These are phyloP conservation scores for Ophion ellenae DNA, from an alignment of 2,888 invertebrate genomes.

Conservation along the genomic window DNA sequence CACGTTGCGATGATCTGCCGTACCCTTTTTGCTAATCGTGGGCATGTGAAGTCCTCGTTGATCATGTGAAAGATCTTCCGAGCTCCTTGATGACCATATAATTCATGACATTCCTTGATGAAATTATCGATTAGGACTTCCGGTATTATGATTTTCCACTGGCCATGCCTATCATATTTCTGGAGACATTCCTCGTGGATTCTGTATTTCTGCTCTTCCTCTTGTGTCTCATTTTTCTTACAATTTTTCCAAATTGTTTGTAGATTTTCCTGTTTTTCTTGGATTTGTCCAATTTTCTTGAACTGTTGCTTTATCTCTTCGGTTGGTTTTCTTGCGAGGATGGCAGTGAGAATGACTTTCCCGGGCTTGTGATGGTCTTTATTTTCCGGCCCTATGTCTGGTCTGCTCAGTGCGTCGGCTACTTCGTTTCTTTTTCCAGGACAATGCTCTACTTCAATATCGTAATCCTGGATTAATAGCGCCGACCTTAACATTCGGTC, in stretches of 20 bases:
- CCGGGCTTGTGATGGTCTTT: not conserved
- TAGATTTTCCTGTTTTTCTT: not conserved
- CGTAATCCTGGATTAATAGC: not conserved
- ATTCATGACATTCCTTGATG: no score
- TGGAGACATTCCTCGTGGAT: not conserved
- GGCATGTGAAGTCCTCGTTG: not conserved
- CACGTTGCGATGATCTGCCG: no score
- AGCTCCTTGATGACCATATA: not conserved
- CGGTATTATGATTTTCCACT: no score
- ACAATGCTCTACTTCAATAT: not conserved
- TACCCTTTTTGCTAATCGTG: not conserved
- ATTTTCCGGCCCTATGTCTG: not conserved
- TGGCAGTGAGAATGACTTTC: not conserved
- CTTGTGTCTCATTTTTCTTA: not conserved
- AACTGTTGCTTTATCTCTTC: not conserved
- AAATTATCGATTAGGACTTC: no score
- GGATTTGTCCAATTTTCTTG: not conserved
- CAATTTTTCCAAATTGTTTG: not conserved
- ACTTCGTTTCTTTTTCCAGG: not conserved
- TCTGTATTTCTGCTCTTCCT: not conserved
- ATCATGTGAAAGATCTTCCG: not conserved
- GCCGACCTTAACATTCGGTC: not conserved
- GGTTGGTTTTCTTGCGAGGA: not conserved
- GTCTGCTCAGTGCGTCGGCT: not conserved
- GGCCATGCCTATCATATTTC: no score